Evolutionary conservation across 2,888 invertebrate genomes (phyloP).

Genomic region (Macroteleia sp.): DNA sequence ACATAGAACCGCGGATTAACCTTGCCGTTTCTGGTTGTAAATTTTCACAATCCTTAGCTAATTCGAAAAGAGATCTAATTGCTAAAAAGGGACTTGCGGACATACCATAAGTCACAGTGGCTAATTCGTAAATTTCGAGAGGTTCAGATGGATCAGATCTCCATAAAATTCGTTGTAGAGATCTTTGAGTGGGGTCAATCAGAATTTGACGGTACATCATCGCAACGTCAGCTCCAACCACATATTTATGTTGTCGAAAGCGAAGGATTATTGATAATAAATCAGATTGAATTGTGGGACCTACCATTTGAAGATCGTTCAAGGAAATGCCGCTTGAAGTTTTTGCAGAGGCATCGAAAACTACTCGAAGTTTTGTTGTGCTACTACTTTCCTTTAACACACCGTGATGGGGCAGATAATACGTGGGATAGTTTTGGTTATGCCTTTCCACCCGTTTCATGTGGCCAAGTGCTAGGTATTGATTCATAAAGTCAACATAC

Average conservation of each 20-base stretch:
- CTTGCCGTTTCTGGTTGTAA: neutral
- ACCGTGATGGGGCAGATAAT: conserved; percentile 16
- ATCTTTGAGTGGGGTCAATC: neutral
- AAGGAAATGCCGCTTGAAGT: neutral
- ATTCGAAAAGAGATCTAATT: conserved; percentile 4
- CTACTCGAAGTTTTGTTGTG: conserved; percentile 14
- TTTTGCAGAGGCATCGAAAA: conserved; percentile 10
- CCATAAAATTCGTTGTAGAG: neutral
- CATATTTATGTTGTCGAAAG: neutral
- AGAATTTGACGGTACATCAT: neutral
- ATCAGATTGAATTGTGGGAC: neutral
- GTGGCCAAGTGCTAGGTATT: neutral
- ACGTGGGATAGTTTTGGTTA: neutral
- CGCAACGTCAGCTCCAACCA: neutral
- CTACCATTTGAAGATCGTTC: conserved; percentile 1
- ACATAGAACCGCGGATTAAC: neutral
- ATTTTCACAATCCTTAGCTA: neutral
- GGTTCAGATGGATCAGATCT: neutral
- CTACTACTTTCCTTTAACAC: conserved; percentile 2
- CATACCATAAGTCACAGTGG: neutral
- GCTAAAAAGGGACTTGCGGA: neutral
- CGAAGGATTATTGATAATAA: neutral
- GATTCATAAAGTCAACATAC: neutral
- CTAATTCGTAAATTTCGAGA: neutral
- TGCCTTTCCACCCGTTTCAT: neutral